These are phyloP conservation scores for Anagrus nilaparvatae DNA, from an alignment of 1,140 invertebrate species.

Conservation along the genomic window DNA sequence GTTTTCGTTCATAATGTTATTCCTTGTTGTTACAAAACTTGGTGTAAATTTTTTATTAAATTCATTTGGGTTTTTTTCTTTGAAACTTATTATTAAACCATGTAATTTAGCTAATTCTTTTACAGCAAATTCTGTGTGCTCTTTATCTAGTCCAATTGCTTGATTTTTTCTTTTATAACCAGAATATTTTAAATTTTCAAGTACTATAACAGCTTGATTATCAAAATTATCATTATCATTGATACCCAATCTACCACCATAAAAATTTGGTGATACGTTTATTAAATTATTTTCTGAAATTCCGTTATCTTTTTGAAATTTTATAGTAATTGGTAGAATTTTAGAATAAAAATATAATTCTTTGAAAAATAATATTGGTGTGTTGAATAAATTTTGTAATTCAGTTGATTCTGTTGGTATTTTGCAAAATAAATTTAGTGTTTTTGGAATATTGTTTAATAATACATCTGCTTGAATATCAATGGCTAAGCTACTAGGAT, in stretches of 20 bases:
- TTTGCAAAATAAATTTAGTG: slow-evolving; percentile 45
- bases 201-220: slow-evolving; percentile 43
- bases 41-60: slow-evolving; percentile 35
- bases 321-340: slow-evolving; percentile 39
- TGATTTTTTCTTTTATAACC: slow-evolving; percentile 45
- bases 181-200: slow-evolving; percentile 46
- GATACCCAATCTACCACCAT: slow-evolving; percentile 45
- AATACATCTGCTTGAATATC: slow-evolving; percentile 32
- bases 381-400: slow-evolving; percentile 46
- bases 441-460: slow-evolving; percentile 22
- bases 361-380: slow-evolving; percentile 47
- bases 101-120: slow-evolving; percentile 46
- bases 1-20: slow-evolving; percentile 23
- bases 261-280: slow-evolving; percentile 41
- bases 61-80: slow-evolving; percentile 39
- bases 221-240: slow-evolving; percentile 41
- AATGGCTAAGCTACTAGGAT: slow-evolving; percentile 50
- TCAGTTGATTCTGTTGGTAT: slow-evolving; percentile 47
- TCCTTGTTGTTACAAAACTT: slow-evolving; percentile 13
- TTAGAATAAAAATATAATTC: slow-evolving; percentile 47
- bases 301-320: slow-evolving; percentile 36
- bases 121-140: slow-evolving; percentile 41
- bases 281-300: slow-evolving; percentile 33
- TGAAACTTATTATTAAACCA: slow-evolving; percentile 44
- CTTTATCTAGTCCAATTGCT: slow-evolving; percentile 40